These are phyloP conservation scores for Drosophila chauvacae DNA, from an alignment of 1,140 invertebrate species.

Conservation along the genomic window DNA sequence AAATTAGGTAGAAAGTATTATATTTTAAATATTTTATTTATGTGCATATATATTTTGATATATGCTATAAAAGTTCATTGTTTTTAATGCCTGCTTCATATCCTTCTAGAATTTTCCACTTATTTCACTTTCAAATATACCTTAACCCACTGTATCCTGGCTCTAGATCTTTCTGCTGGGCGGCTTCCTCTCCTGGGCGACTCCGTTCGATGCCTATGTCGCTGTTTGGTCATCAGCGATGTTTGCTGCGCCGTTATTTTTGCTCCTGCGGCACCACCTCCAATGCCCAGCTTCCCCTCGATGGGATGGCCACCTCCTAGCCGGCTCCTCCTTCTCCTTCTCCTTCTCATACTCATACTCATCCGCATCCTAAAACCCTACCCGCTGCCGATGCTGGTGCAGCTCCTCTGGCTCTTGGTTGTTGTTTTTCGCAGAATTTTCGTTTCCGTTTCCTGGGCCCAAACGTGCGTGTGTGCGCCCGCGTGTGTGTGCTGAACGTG, in stretches of 20 bases:
- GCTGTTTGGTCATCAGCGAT: slow-evolving; percentile 78
- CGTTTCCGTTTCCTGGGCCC: slow-evolving; percentile 80
- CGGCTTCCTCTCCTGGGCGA: slow-evolving; percentile 20
- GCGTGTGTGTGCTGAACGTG: slow-evolving; percentile 44
- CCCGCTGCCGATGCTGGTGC: slow-evolving; percentile 16
- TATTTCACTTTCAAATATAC: neutral
- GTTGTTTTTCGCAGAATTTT: slow-evolving; percentile 82
- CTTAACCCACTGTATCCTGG: slow-evolving; percentile 29
- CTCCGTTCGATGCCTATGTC: slow-evolving; percentile 53
- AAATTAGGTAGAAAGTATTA: too few species aligned
- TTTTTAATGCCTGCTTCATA: neutral
- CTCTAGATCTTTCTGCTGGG: slow-evolving; percentile 36
- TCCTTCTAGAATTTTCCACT: too few species aligned
- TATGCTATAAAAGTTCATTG: too few species aligned
- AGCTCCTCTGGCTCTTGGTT: slow-evolving; percentile 51
- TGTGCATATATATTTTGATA: too few species aligned
- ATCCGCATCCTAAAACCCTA: slow-evolving; percentile 46
- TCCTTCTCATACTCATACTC: slow-evolving; percentile 37
- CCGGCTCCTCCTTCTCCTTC: slow-evolving; percentile 20
- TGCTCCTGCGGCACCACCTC: slow-evolving; percentile 51
- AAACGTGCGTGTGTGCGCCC: slow-evolving; percentile 62
- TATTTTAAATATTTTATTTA: neutral
- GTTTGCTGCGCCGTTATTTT: slow-evolving; percentile 80
- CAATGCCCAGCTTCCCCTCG: neutral
- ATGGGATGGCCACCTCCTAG: neutral